A percentile compares a stretch with the other conserved stretches of the same genome.
Conservation (phyloP, 2,113 vertebrate genomes). For the Platycercus adscitus region DNA sequence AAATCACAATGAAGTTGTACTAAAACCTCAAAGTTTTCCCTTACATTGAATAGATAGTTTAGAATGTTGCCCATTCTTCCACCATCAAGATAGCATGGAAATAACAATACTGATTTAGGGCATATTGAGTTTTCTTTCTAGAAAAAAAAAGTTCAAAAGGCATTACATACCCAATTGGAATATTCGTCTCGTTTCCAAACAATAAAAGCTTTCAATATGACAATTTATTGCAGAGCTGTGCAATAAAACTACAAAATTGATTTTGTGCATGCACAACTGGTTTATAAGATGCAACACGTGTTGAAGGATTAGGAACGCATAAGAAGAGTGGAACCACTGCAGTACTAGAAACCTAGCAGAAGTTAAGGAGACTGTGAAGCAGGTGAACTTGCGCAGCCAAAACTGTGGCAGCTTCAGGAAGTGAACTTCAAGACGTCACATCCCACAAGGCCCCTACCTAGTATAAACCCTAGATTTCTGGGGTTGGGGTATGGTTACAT, state of each 20-base stretch:
- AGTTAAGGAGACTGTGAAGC: not conserved
- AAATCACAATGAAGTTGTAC: not conserved
- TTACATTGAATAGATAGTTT: not conserved
- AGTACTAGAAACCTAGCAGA: not conserved
- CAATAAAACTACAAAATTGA: not conserved
- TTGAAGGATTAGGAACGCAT: accelerated
- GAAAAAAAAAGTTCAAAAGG: not conserved
- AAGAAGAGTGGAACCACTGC: not conserved
- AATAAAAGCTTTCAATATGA: not conserved
- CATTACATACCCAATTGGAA: not conserved
- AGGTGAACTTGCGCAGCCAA: not conserved
- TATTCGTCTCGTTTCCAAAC: not conserved
- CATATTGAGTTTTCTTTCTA: not conserved
- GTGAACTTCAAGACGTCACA: not conserved
- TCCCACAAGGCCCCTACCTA: not conserved
- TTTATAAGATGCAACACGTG: accelerated
- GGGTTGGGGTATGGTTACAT: accelerated
- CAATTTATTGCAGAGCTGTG: not conserved
- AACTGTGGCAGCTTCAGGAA: not conserved
- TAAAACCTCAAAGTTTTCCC: not conserved
- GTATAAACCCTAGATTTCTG: not conserved
- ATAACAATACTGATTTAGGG: not conserved
- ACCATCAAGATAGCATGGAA: not conserved
- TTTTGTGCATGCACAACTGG: accelerated
- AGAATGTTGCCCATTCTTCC: not conserved